Evolutionary conservation across 2,113 vertebrate species (phyloP), one percentile per base, ranked within the genome.

Genomic region (Epinephelus cyanopodus): DNA sequence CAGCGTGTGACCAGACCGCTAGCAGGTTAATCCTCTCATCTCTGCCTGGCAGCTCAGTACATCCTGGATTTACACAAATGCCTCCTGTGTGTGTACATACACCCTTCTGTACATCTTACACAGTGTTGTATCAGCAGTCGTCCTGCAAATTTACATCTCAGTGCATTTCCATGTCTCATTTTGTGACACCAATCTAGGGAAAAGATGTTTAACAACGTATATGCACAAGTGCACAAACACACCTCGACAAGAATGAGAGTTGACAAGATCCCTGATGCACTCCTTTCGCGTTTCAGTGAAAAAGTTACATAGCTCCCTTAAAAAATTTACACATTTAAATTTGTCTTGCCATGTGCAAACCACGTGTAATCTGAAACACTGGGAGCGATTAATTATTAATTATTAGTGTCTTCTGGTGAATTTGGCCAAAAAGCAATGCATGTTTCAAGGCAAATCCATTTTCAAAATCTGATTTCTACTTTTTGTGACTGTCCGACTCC

Each of bases 51-150:
- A 81, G 83, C 83, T 86, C 86, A 61, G 77, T 4, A 83, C 84
- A 89, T 91, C 84, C 87, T 81, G 84, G 82, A 89, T 85, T 87
- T 87, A 81, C 82, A 87, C 68, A 72, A 79, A 78, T 37, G 68
- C 63, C 79, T 74, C 74, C 74, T 66, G 72, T 78, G 50, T 76
- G 65, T 25, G 14, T 27, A 18, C 7, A 7, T 52, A 14, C 60
- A 5, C 0, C 8, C 53, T 70, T 21, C 53, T 1, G 48, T 17
- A 25, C 7, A 23, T 42, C 27, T 54, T 1, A 0, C 45, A 21
- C 27, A 10, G 39, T 6, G 39, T 18, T 4, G 47, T 2, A 37
- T 68, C 42, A 54, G 61, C 61, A 2, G 64, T 54, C 13, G 19
- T n/a, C 60, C 25, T 0, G 0, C 17, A 0, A 12, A 11, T 29